Evolutionary conservation across 37 sponge, comb jelly and placozoan species (phyloP), one percentile per base, ranked within the genome.

Genomic region (Tethya wilhelma): DNA sequence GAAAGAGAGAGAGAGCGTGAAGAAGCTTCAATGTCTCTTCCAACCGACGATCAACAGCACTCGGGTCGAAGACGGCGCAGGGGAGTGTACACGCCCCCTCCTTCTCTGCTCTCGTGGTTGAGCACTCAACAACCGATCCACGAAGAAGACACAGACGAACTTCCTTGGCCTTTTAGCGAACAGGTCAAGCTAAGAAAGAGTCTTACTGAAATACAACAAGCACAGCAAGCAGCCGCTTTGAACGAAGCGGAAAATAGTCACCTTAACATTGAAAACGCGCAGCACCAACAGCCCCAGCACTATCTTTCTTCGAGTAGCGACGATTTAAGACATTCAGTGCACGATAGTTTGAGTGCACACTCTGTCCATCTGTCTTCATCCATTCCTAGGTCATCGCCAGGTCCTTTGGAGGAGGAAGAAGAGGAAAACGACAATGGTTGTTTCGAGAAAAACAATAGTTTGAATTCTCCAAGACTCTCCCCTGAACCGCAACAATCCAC

Each of bases 101-200:
- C 83, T 12, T 39, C 66, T 2, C 57, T 91, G 17, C 73, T 91
- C 3, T 38, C 75, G 6, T 91, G 91, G 91, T 37, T 91, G 31
- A 32, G 59, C n/a, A 25, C 45, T 38, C 90, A 90, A 64, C 71
- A 43, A 1, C 39, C 70, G 2, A 70, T 78, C 11, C 41, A 67
- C 55, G 78, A 82, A 7, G 74, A 59, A 0, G 69, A 73, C 19
- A 71, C 60, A 6, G 62, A 65, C 0, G 91, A 91, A 6, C 78
- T 71, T 23, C 87, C 87, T 1, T 91, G 91, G 91, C 91, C 91
- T 4, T 91, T 91, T 64, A 91, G 49, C 28, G 91, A 91, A 37
- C 73, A 67, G 63, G 67, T 76, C 0, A 25, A 43, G 2, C 64
- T 86, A 3, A 58, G 86, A 19, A 71, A 45, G 22, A 86, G 86